Conservation (phyloP, 2,113 vertebrate genomes). For the Pollachius pollachius region DNA sequence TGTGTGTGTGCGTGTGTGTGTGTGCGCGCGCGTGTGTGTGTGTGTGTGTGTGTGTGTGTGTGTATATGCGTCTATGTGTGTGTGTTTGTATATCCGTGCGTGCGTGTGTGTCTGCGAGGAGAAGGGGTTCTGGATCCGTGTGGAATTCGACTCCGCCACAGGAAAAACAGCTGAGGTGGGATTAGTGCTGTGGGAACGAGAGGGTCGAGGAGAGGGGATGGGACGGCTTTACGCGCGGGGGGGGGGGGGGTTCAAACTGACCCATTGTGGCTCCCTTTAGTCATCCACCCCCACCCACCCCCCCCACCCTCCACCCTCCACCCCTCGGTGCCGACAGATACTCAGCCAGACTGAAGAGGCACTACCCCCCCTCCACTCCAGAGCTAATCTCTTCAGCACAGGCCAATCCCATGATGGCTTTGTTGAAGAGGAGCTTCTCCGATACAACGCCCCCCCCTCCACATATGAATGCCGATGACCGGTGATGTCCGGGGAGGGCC, state of each 20-base stretch:
- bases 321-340: constrained; percentile 54
- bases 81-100: constrained; percentile 24
- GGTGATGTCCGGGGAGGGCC: neutral
- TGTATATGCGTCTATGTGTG: constrained; percentile 24
- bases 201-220: constrained; percentile 17
- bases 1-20: constrained; percentile 28
- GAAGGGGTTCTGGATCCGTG: constrained; percentile 18
- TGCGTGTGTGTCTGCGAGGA: constrained; percentile 12
- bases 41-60: constrained; percentile 4
- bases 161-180: constrained; percentile 70
- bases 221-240: constrained; percentile 25
- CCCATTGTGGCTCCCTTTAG: constrained; percentile 60
- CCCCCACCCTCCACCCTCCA: too few species aligned
- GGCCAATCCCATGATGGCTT: constrained; percentile 36
- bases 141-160: constrained; percentile 68
- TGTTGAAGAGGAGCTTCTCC: constrained; percentile 51
- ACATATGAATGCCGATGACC: constrained; percentile 40
- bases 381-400: constrained; percentile 54
- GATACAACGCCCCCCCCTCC: constrained; percentile 41
- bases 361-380: constrained; percentile 32
- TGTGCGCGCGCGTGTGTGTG: constrained; percentile 18
- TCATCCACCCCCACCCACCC: constrained; percentile 19
- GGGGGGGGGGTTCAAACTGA: constrained; percentile 63
- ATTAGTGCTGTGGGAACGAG: constrained; percentile 74
- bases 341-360: constrained; percentile 43